Evolutionary conservation across 1,140 invertebrate species (phyloP).

Genomic region (Ceratina australensis): DNA sequence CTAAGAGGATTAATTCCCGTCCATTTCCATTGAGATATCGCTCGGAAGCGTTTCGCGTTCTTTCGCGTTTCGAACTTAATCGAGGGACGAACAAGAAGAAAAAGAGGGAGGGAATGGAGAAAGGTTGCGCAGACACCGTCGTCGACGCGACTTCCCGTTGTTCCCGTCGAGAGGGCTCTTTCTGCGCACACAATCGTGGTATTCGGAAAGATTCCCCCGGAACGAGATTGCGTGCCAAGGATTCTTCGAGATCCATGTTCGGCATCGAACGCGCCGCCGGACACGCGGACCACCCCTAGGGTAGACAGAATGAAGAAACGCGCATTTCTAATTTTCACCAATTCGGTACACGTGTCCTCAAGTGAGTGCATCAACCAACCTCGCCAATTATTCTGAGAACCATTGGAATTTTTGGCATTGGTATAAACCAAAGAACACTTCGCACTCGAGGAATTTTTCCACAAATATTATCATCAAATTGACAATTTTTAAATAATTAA

Average conservation of each 20-base stretch:
- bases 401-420: conserved; percentile 7
- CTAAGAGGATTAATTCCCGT: conserved; percentile 21
- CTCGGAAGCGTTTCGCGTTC: not conserved
- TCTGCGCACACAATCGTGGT: conserved; percentile 21
- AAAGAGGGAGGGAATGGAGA: not conserved
- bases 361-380: too few species aligned
- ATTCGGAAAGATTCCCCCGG: conserved; percentile 47
- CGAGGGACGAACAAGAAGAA: not conserved
- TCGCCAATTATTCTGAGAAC: conserved; percentile 15
- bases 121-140: not conserved
- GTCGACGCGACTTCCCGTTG: conserved; percentile 30
- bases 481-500: too few species aligned
- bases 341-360: not conserved
- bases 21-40: not conserved
- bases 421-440: too few species aligned
- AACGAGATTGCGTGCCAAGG: conserved; percentile 49
- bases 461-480: too few species aligned
- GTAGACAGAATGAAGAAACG: not conserved
- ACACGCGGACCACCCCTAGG: not conserved
- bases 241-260: conserved; percentile 32
- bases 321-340: conserved; percentile 19
- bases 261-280: conserved; percentile 22
- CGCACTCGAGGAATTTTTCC: too few species aligned
- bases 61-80: conserved; percentile 5
- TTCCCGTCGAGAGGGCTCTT: conserved; percentile 39